These are phyloP conservation scores for Drosophila peninsularis DNA, from an alignment of 2,888 invertebrate genomes.

Conservation along the genomic window DNA sequence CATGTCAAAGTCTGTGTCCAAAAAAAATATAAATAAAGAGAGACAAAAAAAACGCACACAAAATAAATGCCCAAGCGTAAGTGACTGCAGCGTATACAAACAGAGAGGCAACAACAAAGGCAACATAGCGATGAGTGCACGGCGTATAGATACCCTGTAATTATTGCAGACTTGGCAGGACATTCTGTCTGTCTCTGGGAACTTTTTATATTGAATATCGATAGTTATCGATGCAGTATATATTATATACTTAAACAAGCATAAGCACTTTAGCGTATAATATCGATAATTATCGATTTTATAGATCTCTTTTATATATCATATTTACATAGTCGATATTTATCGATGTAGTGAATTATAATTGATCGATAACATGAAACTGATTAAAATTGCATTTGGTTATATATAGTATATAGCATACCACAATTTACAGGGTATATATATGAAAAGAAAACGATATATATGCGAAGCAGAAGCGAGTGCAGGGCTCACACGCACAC, in stretches of 20 bases:
- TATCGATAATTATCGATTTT: too few species aligned
- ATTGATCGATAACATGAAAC: not conserved
- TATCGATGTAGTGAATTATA: not conserved
- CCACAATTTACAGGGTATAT: constrained; percentile 3
- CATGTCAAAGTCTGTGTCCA: constrained; percentile 33
- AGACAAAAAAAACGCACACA: constrained; percentile 12
- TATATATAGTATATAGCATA: not conserved
- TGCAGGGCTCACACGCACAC: constrained; percentile 46
- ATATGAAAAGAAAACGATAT: constrained; percentile 16
- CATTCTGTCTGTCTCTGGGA: too few species aligned
- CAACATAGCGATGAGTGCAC: not conserved
- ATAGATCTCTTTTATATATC: too few species aligned
- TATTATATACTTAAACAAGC: too few species aligned
- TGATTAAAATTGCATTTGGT: not conserved
- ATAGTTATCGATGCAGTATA: too few species aligned
- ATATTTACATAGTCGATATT: not conserved
- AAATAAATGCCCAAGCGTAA: constrained; percentile 34
- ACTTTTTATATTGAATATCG: not conserved
- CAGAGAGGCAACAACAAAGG: constrained; percentile 3
- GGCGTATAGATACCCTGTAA: not conserved
- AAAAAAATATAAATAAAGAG: constrained; percentile 9
- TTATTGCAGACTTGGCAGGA: too few species aligned
- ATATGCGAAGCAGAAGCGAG: constrained; percentile 39
- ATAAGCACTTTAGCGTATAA: too few species aligned
- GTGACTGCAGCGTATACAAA: constrained; percentile 44